Percentiles rank a stretch among this genome's conserved stretches.
Conservation (phyloP, 2,113 vertebrate genomes). For the Elachura formosa region DNA sequence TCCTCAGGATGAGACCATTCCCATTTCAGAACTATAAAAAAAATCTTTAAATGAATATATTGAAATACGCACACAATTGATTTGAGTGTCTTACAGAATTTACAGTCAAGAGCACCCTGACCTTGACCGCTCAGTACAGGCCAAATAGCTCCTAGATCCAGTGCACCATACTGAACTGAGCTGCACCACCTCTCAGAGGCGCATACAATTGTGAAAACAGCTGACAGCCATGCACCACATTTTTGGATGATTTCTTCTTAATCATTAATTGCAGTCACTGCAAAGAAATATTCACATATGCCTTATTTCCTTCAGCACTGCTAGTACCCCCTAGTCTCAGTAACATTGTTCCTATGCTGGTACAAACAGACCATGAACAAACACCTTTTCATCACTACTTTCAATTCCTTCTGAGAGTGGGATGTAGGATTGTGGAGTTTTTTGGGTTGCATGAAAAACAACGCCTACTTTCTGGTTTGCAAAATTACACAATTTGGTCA, state of each 20-base stretch:
- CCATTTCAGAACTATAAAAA: background rate
- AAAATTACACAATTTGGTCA: slow-evolving; percentile 34
- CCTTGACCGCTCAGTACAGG: background rate
- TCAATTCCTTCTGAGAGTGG: background rate
- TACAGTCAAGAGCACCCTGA: background rate
- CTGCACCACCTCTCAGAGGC: background rate
- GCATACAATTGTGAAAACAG: background rate
- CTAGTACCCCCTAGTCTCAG: background rate
- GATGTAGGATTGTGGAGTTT: background rate
- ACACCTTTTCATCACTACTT: background rate
- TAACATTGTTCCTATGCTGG: background rate
- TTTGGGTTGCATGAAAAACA: background rate
- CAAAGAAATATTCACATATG: background rate
- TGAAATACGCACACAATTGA: background rate
- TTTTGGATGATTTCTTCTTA: background rate
- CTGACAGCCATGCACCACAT: background rate
- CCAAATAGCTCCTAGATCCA: background rate
- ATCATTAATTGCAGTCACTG: background rate
- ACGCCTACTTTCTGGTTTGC: background rate
- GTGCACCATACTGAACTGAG: background rate
- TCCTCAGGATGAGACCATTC: background rate
- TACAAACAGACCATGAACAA: background rate
- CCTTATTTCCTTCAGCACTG: background rate
- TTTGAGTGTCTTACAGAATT: background rate
- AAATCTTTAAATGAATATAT: background rate